A percentile compares a stretch with the other conserved stretches of the same genome.
phyloP scores from a whole-genome alignment of 2,113 vertebrate genomes.

The Ammodytes marinus region DNA sequence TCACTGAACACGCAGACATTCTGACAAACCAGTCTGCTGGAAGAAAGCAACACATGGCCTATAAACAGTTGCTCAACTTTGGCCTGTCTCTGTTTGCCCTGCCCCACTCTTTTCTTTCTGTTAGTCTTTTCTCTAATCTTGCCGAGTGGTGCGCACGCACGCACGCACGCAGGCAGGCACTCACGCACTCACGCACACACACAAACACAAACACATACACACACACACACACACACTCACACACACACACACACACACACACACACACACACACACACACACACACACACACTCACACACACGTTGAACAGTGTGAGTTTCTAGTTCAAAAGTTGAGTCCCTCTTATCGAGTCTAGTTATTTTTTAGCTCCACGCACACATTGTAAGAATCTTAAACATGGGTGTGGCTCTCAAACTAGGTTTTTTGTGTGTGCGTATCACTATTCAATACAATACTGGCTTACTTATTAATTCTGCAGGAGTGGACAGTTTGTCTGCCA shows the following conservation, averaged over 20 bases:
- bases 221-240: slow-evolving; percentile 1
- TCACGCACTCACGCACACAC: not conserved
- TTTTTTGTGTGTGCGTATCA: slow-evolving; percentile 7
- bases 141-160: not conserved
- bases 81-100: slow-evolving; percentile 24
- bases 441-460: slow-evolving; percentile 17
- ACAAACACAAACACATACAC: slow-evolving; percentile 1
- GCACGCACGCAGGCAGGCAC: not conserved
- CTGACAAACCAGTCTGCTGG: slow-evolving; percentile 45
- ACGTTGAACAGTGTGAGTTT: slow-evolving; percentile 33
- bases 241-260: too few relatives aligned
- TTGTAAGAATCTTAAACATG: slow-evolving; percentile 12
- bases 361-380: slow-evolving; percentile 51
- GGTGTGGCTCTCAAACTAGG: slow-evolving; percentile 17
- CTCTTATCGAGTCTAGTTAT: slow-evolving; percentile 56
- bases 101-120: slow-evolving; percentile 25
- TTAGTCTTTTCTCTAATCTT: slow-evolving; percentile 53
- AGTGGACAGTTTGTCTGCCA: slow-evolving; percentile 1
- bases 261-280: not conserved
- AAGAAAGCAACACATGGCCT: slow-evolving; percentile 38
- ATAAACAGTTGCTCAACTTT: slow-evolving; percentile 36
- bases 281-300: slow-evolving; percentile 34
- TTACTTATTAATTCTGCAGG: slow-evolving; percentile 52
- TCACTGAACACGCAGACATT: slow-evolving; percentile 43
- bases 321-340: slow-evolving; percentile 23